Base-by-base conservation (phyloP, 1,140 invertebrate species). In the Heliconius hewitsoni region DNA sequence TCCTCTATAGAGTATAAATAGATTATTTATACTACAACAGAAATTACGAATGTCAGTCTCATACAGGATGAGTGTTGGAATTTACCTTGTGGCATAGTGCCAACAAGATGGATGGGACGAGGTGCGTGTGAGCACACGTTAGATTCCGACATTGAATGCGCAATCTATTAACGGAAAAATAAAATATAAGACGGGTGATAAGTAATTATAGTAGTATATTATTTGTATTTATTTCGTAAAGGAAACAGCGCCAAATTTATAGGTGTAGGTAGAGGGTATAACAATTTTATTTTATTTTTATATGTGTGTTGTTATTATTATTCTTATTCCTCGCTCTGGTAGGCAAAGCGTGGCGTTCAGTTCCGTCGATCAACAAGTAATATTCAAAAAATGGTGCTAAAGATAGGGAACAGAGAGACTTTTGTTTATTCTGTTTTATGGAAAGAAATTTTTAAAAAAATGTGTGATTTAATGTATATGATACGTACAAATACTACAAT, bases 231-330 rank as follows among this genome's bases (percentile, higher is more conserved):
- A 34, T 34, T 34, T 79, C 37, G 78, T 80, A 52, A 79, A 81
- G 84, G 84, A 82, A 84, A 34, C 42, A 23, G 71, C 23, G 84
- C 84, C 84, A 85, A 18, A 39, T 39, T 37, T 71, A 60, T 71
- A 77, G 57, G 9, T n/a, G 30, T 71, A 71, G 6, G 18, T 39
- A 42, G 39, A 42, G 1, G 34, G 34, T 71, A 37, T 37, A 23
- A 30, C 1, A 30, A 37, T 37, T 37, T 37, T 37, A 37, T 37
- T 37, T 6, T 37, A 37, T 37, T 37, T 37, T 5, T 37, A 37
- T 37, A 37, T 37, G 34, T 37, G 34, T 34, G 5, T 6, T 34
- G 5, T 37, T 37, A 8, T 37, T 37, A 37, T 37, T 37, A 37
- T 37, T 37, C 0, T 37, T 37, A 37, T 37, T 37, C 30, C 3